Conservation (phyloP, 1,140 invertebrate genomes). For the Drosophila obscura region DNA sequence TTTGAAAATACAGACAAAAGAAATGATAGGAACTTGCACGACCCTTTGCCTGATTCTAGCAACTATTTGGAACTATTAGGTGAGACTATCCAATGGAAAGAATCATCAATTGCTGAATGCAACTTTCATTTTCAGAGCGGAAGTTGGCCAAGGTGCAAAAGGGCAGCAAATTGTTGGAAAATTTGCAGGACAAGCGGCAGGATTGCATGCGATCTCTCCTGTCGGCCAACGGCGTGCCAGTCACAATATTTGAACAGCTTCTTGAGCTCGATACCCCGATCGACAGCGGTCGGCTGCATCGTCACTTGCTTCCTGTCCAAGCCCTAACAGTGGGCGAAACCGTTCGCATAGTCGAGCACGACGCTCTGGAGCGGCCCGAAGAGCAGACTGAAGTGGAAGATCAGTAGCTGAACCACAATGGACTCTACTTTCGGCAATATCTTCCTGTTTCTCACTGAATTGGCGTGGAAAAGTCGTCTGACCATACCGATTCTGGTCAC, state of each 20-base stretch:
- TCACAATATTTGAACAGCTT: constrained; percentile 54
- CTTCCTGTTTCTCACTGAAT: constrained; percentile 84
- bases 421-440: constrained; percentile 79
- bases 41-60: constrained; percentile 83
- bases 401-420: constrained; percentile 55
- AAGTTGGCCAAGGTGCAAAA: constrained; percentile 84
- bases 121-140: constrained; percentile 70
- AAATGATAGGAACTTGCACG: constrained; percentile 40
- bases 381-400: constrained; percentile 2
- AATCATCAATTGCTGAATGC: neutral
- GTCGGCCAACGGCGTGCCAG: constrained; percentile 51
- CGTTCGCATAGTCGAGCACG: constrained; percentile 84
- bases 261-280: constrained; percentile 84
- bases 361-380: constrained; percentile 74
- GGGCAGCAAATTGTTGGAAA: constrained; percentile 84
- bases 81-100: neutral
- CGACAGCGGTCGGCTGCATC: constrained; percentile 75
- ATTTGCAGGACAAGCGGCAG: constrained; percentile 84
- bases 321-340: constrained; percentile 84
- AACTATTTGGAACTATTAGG: constrained; percentile 70
- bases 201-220: constrained; percentile 84
- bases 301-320: constrained; percentile 84
- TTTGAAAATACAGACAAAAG: constrained; percentile 3
- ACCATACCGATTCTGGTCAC: constrained; percentile 84
- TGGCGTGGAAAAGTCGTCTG: constrained; percentile 85